Evolutionary conservation across 2,888 invertebrate genomes (phyloP).

Genomic region (Spisula solida): DNA sequence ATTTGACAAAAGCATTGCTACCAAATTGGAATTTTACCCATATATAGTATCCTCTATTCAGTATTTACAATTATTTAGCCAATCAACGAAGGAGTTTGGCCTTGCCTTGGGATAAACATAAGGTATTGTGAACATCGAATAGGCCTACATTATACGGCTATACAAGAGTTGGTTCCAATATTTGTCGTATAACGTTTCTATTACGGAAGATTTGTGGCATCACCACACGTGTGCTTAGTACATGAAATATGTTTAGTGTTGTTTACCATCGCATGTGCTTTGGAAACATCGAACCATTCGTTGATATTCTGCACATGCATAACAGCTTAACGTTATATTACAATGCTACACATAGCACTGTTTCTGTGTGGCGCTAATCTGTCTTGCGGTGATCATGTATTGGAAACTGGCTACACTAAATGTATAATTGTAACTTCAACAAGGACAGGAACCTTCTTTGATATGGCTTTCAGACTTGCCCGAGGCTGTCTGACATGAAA

Average conservation of each 20-base stretch:
- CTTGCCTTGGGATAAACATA: too few species aligned
- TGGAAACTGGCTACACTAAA: conserved; percentile 16
- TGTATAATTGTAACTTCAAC: background rate
- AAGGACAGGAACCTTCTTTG: background rate
- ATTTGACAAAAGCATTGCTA: too few species aligned
- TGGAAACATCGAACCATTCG: background rate
- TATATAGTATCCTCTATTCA: too few species aligned
- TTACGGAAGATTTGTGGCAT: background rate
- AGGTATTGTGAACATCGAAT: too few species aligned
- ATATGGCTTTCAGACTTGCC: conserved; percentile 23
- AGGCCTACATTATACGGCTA: too few species aligned
- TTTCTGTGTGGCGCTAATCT: conserved; percentile 2
- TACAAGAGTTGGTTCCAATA: too few species aligned
- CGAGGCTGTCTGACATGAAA: conserved; percentile 19
- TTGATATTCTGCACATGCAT: conserved; percentile 13
- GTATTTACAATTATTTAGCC: too few species aligned
- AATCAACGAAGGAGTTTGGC: too few species aligned
- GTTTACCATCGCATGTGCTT: background rate
- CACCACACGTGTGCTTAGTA: background rate
- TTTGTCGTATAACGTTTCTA: too few species aligned
- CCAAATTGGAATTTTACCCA: too few species aligned
- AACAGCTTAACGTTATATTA: conserved; percentile 1
- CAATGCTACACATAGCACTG: background rate
- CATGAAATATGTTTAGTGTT: background rate
- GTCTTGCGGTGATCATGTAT: background rate